Percentiles rank a stretch among this genome's conserved stretches.
Evolutionary conservation across 1,140 invertebrate genomes (phyloP).

Genomic region (Cecropterus lyciades): DNA sequence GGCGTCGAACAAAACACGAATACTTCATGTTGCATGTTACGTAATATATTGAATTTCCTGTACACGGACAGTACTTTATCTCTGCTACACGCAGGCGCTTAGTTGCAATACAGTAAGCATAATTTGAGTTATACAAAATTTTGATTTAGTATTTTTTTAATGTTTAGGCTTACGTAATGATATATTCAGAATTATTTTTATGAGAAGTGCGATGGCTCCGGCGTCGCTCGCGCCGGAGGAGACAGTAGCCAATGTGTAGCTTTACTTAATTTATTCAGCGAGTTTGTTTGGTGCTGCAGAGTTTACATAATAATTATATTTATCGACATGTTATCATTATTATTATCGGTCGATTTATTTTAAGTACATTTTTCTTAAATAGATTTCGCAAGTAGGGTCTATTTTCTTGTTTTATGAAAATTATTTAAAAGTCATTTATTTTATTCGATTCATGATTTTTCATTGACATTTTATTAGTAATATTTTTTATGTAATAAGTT

Average conservation of each 20-base stretch:
- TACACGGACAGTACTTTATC: not conserved
- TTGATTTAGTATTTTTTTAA: conserved; percentile 2
- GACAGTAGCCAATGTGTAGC: conserved; percentile 38
- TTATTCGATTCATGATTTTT: conserved; percentile 36
- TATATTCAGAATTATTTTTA: not conserved
- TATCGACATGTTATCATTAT: conserved; percentile 22
- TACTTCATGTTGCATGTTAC: conserved; percentile 1
- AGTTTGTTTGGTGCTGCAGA: conserved; percentile 48
- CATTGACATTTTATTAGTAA: conserved; percentile 39
- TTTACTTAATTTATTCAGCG: conserved; percentile 52
- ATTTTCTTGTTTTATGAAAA: conserved; percentile 35
- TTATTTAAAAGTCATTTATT: conserved; percentile 38
- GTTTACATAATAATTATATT: conserved; percentile 31
- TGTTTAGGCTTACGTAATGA: not conserved
- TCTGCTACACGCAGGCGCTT: not conserved
- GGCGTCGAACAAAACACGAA: conserved; percentile 6
- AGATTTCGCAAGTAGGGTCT: conserved; percentile 33
- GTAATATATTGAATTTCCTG: conserved; percentile 1
- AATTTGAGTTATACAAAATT: conserved; percentile 6
- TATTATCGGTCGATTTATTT: conserved; percentile 35
- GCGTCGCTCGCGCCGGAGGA: not conserved
- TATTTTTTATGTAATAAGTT: conserved; percentile 34
- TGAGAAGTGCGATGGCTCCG: not conserved
- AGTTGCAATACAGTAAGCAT: conserved; percentile 7
- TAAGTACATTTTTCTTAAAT: conserved; percentile 47